A percentile compares a stretch with the other conserved stretches of the same genome.
These are phyloP conservation scores for Drosophila cardini DNA, from an alignment of 1,140 invertebrate genomes.

Conservation along the genomic window DNA sequence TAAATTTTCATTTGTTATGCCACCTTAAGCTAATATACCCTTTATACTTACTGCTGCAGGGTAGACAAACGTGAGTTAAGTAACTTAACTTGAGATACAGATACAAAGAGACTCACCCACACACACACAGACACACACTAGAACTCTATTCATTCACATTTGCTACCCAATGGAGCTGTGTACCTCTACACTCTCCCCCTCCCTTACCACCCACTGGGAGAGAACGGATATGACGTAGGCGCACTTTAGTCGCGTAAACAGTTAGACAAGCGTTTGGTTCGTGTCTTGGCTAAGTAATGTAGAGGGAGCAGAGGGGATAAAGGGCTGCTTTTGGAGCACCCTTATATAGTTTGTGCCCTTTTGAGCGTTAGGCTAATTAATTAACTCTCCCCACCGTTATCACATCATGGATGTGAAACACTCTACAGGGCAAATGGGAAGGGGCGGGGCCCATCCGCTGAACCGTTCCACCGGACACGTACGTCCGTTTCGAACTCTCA, in stretches of 20 bases:
- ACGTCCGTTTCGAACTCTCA: conserved; percentile 22
- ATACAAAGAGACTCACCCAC: conserved; percentile 12
- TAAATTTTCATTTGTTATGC: background rate
- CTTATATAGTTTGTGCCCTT: conserved; percentile 10
- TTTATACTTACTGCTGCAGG: background rate
- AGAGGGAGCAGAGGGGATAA: background rate
- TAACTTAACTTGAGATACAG: conserved; percentile 33
- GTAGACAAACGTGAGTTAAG: conserved; percentile 39
- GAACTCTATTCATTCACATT: conserved; percentile 43
- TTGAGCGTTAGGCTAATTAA: conserved; percentile 36
- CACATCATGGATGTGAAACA: background rate
- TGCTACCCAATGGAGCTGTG: conserved; percentile 19
- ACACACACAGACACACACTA: conserved; percentile 10
- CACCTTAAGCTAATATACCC: background rate
- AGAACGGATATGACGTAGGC: conserved; percentile 48
- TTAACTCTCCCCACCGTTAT: background rate
- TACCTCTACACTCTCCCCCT: background rate
- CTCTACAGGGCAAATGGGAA: conserved; percentile 2
- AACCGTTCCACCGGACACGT: conserved; percentile 37
- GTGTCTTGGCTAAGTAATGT: background rate
- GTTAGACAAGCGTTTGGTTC: conserved; percentile 38
- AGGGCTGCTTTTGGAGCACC: background rate
- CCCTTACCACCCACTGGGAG: too few relatives aligned
- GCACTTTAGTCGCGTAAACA: conserved; percentile 35
- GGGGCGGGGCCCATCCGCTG: conserved; percentile 22